Base-by-base conservation (phyloP, 92 coral and sea anemone genomes). In the Galaxea fascicularis region DNA sequence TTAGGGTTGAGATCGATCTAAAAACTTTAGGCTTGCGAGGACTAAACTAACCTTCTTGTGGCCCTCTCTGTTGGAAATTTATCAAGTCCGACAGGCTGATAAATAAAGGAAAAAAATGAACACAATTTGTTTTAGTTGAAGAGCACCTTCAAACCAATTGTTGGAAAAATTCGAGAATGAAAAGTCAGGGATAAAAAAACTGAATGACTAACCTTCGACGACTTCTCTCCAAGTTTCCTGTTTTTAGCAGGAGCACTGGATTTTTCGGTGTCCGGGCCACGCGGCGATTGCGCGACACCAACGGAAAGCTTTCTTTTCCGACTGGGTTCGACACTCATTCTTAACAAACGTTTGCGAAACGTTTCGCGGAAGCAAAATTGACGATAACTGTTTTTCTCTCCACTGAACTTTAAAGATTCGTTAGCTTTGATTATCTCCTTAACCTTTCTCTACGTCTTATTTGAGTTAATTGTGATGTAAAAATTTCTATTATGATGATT, bases 271-370 rank as follows among this genome's bases (percentile, higher is more conserved):
- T 59, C 70, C 57, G 35, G 41, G 56, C 57, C 82, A 63, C 82
- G 70, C 24, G 71, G 60, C 20, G 71, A 77, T 77, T 77, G 82
- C 71, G 82, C 31, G 35, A 0, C 57, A 69, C 41, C 70, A 29
- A 77, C 82, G 56, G 58, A 59, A 60, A 60, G 70, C 60, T 9
- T 77, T 77, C 82, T 30, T 21, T 77, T 77, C 22, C 58, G 63
- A 12, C 57, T 77, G 24, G 44, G 29, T n/a, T 41, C 39, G 24
- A 49, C 29, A 77, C 52, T 45, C 82, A 77, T 77, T 16, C 17
- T 26, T 27, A 39, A 4, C 9, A 59, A 77, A 39, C n/a, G 44
- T 4, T 35, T 41, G 30, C 52, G 15, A 41, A 57, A 46, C 54
- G 21, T 41, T 4, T 10, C 11, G 20, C 15, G 20, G 15, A 20